These are phyloP conservation scores for Dinocampus coccinellae DNA, from an alignment of 2,888 invertebrate species.

Conservation along the genomic window DNA sequence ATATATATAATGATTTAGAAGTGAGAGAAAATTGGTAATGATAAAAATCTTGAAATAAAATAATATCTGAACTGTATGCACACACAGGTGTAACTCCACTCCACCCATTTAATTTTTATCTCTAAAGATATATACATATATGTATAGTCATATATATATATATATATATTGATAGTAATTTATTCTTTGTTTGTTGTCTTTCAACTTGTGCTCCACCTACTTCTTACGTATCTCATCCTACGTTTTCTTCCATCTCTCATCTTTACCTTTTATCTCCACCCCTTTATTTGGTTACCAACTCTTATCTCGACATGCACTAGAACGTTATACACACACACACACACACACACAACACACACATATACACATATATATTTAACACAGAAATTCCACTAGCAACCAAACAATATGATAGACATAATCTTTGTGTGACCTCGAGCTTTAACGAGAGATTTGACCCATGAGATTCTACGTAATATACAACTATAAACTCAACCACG, in stretches of 20 bases:
- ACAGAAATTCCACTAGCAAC: slow-evolving; percentile 39
- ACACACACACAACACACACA: slow-evolving; percentile 35
- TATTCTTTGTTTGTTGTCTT: slow-evolving; percentile 9
- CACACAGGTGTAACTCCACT: slow-evolving; percentile 21
- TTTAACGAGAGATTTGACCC: slow-evolving; percentile 56
- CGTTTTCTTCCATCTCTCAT: slow-evolving; percentile 19
- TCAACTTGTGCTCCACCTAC: slow-evolving; percentile 7
- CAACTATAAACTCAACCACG: slow-evolving; percentile 18
- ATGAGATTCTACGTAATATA: slow-evolving; percentile 38
- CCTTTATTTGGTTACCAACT: slow-evolving; percentile 53
- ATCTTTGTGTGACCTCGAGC: slow-evolving; percentile 57
- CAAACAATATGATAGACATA: slow-evolving; percentile 60
- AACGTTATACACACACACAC: slow-evolving; percentile 7
- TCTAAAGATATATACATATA: background rate
- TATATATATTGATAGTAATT: background rate
- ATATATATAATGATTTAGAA: no score
- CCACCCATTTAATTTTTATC: slow-evolving; percentile 6
- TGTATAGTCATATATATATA: background rate
- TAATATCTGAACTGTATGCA: slow-evolving; percentile 4
- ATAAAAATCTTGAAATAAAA: slow-evolving; percentile 5
- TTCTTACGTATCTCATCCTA: background rate
- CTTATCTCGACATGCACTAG: slow-evolving; percentile 47
- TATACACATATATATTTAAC: background rate
- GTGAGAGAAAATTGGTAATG: background rate
- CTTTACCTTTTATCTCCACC: slow-evolving; percentile 34